Base-by-base conservation (phyloP, 2,888 invertebrate species). In the Apoda limacodes region DNA sequence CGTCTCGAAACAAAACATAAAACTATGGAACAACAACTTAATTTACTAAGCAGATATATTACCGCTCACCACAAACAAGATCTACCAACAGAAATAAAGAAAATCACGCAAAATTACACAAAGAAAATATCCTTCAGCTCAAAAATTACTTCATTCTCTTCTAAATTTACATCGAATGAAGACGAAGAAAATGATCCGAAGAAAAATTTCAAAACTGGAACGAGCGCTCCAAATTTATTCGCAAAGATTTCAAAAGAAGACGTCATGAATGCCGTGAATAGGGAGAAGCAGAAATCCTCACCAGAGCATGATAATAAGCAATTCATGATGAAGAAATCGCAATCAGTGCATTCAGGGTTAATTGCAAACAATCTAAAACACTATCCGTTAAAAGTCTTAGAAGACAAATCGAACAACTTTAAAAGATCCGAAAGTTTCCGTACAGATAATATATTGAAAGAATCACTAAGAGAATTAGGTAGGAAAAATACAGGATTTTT, bases 1-100 rank as follows among this genome's bases (percentile, higher is more conserved):
- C 82, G 86, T 25, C 62, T 92, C 1, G 92, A 93, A 53, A 78
- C 86, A 2, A 88, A 88, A 39, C 88, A 88, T 48, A 88, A 90
- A 48, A 82, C 85, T 0, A 59, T 92, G 37, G 92, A 93, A 54
- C 86, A 90, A 6, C 90, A 91, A 1, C 83, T 93, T 0, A 81
- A 85, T 1, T 81, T 89, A 0, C 68, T 93, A 4, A 90, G 90
- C 3, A 82, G 86, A 2, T 92, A 87, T 59, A 84, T 93, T n/a
- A 83, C 87, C 4, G 83, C 84, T 3, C 58, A 92, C 29, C 83
- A 87, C 12, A 84, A 85, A 30, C 78, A 85, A 22, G 91, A 92
- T 28, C 69, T 90, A 26, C 91, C 92, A 0, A 74, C 83, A 1
- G 92, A 93, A 36, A 85, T 93, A 3, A 84, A 90, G 28, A 82